Evolutionary conservation across 2,888 invertebrate genomes (phyloP).

Genomic region (Euphydryas editha): DNA sequence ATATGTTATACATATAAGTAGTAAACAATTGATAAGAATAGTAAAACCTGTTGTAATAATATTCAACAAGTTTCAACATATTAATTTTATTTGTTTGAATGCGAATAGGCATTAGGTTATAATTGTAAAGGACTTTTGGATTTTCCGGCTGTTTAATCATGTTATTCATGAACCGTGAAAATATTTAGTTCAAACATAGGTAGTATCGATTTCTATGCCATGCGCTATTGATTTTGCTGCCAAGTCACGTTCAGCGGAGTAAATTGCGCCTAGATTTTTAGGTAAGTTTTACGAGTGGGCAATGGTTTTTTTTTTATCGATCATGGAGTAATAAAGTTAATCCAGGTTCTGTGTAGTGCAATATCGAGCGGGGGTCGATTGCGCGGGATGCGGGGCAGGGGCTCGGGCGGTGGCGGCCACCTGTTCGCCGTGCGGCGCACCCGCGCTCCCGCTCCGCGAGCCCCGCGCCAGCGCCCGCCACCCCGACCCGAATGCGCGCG

Average conservation of each 20-base stretch:
- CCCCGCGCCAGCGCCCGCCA: constrained; percentile 46
- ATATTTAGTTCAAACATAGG: constrained; percentile 41
- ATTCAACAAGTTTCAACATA: constrained; percentile 57
- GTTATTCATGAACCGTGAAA: constrained; percentile 35
- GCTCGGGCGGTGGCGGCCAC: constrained; percentile 65
- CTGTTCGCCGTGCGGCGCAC: constrained; percentile 60
- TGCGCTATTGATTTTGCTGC: constrained; percentile 61
- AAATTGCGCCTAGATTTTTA: constrained; percentile 46
- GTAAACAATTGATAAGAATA: too few species aligned
- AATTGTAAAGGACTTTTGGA: constrained; percentile 38
- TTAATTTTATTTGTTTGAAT: constrained; percentile 38
- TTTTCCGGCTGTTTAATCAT: constrained; percentile 26
- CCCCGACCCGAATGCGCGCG: constrained; percentile 66
- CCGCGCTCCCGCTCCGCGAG: constrained; percentile 45
- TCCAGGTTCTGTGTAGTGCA: constrained; percentile 73
- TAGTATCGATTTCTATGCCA: constrained; percentile 43
- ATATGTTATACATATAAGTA: too few species aligned
- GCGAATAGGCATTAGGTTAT: constrained; percentile 21
- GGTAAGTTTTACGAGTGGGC: constrained; percentile 38
- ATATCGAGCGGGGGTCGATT: constrained; percentile 57
- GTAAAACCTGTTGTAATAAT: constrained; percentile 47
- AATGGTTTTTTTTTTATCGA: constrained; percentile 65
- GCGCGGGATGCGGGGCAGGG: constrained; percentile 51
- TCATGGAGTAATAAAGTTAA: constrained; percentile 73
- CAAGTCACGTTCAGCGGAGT: constrained; percentile 67